These are phyloP conservation scores for Trachymyrmex septentrionalis DNA, from an alignment of 1,140 invertebrate species.

Conservation along the genomic window DNA sequence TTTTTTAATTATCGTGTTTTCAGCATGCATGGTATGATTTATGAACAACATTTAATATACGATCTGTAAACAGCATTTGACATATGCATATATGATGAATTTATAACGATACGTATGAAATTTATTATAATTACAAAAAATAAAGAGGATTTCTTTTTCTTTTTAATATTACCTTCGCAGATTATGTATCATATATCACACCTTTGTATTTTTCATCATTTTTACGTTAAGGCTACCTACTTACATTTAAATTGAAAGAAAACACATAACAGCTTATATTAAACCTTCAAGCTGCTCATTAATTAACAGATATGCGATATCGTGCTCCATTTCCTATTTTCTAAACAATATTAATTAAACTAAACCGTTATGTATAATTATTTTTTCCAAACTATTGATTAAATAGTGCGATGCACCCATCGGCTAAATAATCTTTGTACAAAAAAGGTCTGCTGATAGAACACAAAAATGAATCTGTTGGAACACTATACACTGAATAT, in stretches of 20 bases:
- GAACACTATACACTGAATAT: background rate
- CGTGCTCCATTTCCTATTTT: background rate
- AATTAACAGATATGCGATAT: constrained; percentile 13
- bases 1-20: background rate
- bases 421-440: constrained; percentile 4
- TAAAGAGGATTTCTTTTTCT: background rate
- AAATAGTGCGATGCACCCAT: constrained; percentile 4
- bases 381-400: background rate
- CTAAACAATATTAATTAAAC: constrained; percentile 17
- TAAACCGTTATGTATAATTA: background rate
- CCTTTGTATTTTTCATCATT: constrained; percentile 3
- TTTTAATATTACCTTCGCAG: constrained; percentile 11
- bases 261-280: background rate
- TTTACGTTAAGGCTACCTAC: background rate
- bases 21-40: background rate
- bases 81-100: background rate
- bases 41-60: background rate
- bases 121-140: background rate
- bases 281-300: background rate
- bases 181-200: background rate
- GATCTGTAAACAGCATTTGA: constrained; percentile 7
- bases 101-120: background rate
- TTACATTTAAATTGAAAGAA: background rate
- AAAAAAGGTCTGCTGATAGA: constrained; percentile 13
- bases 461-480: background rate